Percentiles rank a stretch among this genome's conserved stretches.
Conservation (phyloP, 2,888 invertebrate species). For the Archips xylosteana region DNA sequence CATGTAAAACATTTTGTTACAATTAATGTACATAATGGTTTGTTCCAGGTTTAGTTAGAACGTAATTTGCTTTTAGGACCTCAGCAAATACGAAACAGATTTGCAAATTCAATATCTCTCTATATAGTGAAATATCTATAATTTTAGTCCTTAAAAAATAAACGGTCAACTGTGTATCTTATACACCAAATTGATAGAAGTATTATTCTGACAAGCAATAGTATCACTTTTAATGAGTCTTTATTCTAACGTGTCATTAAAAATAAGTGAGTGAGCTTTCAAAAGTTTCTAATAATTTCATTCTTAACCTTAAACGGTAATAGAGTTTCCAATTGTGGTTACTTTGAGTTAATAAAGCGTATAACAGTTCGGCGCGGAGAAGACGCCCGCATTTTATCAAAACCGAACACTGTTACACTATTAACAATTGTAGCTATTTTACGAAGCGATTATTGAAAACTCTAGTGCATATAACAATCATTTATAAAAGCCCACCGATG, state of each 20-base stretch:
- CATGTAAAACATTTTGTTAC: too few species aligned
- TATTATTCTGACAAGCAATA: neutral
- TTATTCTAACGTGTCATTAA: slow-evolving; percentile 26
- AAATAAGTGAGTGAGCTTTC: slow-evolving; percentile 60
- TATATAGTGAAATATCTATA: neutral
- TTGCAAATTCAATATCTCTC: neutral
- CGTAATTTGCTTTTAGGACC: neutral
- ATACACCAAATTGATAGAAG: neutral
- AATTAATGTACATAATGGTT: too few species aligned
- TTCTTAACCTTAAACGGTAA: slow-evolving; percentile 60
- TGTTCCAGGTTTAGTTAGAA: too few species aligned
- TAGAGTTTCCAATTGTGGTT: slow-evolving; percentile 35
- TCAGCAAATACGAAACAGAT: neutral
- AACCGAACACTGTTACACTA: slow-evolving; percentile 34
- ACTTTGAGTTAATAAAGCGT: slow-evolving; percentile 29
- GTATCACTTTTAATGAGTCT: slow-evolving; percentile 5
- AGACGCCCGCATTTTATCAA: neutral
- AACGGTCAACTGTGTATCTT: neutral
- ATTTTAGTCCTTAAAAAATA: neutral
- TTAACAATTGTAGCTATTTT: slow-evolving; percentile 34
- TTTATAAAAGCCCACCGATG: slow-evolving; percentile 23
- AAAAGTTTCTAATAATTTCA: slow-evolving; percentile 60
- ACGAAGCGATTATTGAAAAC: slow-evolving; percentile 55
- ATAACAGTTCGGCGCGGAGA: slow-evolving; percentile 11
- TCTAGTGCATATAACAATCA: slow-evolving; percentile 53